Evolutionary conservation across 2,797 vertebrate species (phyloP).

Genomic region (Setipinna tenuifilis): DNA sequence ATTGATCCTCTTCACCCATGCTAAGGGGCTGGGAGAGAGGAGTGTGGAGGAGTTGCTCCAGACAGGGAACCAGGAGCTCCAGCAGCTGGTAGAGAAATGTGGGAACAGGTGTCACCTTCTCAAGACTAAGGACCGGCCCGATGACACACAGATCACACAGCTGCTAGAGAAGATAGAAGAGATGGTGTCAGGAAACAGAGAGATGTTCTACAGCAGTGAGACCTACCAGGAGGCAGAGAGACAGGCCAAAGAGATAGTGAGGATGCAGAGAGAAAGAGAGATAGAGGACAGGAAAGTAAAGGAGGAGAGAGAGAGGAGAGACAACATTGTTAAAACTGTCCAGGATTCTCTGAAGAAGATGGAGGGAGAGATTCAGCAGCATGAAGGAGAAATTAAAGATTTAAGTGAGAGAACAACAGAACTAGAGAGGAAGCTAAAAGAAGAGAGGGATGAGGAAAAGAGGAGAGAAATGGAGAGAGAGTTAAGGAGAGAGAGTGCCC

Average conservation of each 20-base stretch:
- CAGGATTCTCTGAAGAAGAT: background rate
- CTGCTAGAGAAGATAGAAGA: background rate
- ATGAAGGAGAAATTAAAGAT: background rate
- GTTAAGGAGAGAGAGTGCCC: background rate
- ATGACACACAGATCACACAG: background rate
- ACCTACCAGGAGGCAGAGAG: background rate
- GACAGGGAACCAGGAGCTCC: too few species aligned
- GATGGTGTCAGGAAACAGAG: background rate
- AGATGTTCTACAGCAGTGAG: background rate
- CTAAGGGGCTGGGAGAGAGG: constrained; percentile 3
- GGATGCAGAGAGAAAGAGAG: background rate
- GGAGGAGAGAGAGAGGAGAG: background rate
- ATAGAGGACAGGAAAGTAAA: background rate
- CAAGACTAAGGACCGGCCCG: too few species aligned
- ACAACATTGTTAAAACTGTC: background rate
- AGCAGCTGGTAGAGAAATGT: too few species aligned
- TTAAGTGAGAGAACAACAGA: background rate
- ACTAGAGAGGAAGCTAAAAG: background rate
- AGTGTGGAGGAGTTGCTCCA: too few species aligned
- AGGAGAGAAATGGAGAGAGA: background rate
- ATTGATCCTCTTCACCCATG: constrained; percentile 40
- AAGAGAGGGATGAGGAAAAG: background rate
- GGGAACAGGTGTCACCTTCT: too few species aligned
- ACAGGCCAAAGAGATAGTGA: background rate
- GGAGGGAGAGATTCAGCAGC: background rate